Evolutionary conservation across 2,113 vertebrate species (phyloP), one percentile per base, ranked within the genome.

Genomic region (Heptranchias perlo): DNA sequence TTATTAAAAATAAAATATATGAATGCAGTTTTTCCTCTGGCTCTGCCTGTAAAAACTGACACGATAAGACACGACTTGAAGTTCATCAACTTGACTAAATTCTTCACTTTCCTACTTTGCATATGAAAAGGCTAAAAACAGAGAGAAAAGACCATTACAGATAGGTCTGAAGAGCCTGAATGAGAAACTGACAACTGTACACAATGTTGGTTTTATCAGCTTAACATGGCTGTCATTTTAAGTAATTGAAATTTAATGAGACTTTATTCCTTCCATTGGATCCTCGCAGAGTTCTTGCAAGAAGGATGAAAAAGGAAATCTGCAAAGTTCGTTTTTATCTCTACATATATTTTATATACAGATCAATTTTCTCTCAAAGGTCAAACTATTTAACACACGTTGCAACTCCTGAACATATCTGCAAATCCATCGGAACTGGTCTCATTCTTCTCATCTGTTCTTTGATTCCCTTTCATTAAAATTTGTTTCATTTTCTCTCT

Each of bases 141-240:
- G 97, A 97, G 98, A 98, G 98, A 97, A 97, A 98, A 98, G 98
- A 98, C 98, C 98, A 99, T 99, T 99, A 98, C 98, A 99, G 98
- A 98, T 99, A 99, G 65, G 94, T 99, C 98, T 98, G 98, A 98
- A 98, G 96, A 98, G 97, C 98, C 97, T 97, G 97, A 97, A 96
- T 31, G 96, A 97, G 97, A 97, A 96, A 97, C 98, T 97, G 97
- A 96, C 95, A 97, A 97, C 96, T 97, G 97, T 97, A 97, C 97
- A 97, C 97, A 96, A 96, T 97, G 97, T 96, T 82, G 97, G 47
- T 96, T 97, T 97, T 97, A 97, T 97, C 97, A 97, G 97, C 97
- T 97, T 98, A 97, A 98, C 97, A 97, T 96, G 96, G 96, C 97
- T 97, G 97, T 97, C 97, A 97, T 97, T 96, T 97, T 98, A 73